These are phyloP conservation scores for Umimayanthus chanpuru DNA, from an alignment of 92 coral and sea anemone genomes.

Conservation along the genomic window DNA sequence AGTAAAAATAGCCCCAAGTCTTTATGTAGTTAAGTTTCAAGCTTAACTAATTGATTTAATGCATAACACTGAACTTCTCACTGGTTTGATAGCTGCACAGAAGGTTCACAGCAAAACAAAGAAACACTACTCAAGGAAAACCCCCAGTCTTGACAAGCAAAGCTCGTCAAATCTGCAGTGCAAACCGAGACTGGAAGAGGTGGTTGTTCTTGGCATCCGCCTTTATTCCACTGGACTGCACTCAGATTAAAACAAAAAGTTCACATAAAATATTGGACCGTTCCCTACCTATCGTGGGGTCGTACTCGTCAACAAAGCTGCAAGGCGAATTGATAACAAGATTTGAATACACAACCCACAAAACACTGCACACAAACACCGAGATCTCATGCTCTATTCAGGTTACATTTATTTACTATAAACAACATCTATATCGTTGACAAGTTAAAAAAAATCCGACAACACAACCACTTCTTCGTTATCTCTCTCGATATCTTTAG, in stretches of 20 bases:
- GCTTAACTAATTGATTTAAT: no score
- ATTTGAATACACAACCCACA: constrained; percentile 6
- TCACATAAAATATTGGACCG: not conserved
- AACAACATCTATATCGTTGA: not conserved
- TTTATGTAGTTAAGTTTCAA: no score
- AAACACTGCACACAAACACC: constrained; percentile 5
- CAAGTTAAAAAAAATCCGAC: not conserved
- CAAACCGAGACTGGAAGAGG: not conserved
- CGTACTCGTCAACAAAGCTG: constrained; percentile 99
- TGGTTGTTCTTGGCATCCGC: no score
- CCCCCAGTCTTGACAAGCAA: not conserved
- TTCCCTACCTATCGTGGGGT: constrained; percentile 96
- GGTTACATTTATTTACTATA: not conserved
- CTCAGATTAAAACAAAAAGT: not conserved
- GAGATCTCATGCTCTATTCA: not conserved
- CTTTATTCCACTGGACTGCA: not conserved
- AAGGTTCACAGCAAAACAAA: not conserved
- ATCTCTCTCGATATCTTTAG: constrained; percentile 4
- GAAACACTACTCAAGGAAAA: constrained; percentile 13
- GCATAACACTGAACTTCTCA: no score
- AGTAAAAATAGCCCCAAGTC: no score
- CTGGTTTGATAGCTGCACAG: not conserved
- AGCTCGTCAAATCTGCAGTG: not conserved
- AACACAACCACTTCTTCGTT: not conserved
- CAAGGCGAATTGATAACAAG: constrained; percentile 33